Base-by-base conservation (phyloP, 2,888 invertebrate species). In the Rhaphigaster nebulosa region DNA sequence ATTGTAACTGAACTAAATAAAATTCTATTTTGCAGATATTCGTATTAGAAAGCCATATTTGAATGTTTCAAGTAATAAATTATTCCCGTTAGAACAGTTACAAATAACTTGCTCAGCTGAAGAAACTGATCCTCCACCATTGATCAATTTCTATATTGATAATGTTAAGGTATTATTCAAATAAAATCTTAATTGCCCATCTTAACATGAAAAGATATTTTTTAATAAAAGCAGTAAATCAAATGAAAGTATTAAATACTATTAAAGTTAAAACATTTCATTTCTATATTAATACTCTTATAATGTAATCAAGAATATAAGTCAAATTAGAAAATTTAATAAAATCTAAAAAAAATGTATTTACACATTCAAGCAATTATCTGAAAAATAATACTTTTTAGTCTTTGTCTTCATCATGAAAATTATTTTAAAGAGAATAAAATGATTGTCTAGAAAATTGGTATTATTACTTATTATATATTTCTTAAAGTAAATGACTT, bases 131-230 rank as follows among this genome's bases (percentile, higher is more conserved):
- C 92, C 92, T 29, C 87, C 90, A 20, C 91, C 92, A 20, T 80
- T 90, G 54, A 91, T 92, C 34, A 76, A 91, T 23, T 92, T 92
- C 90, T 92, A 91, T 87, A 90, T 92, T 38, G 91, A 92, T 89
- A 89, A 91, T 76, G 45, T 84, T 2, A 91, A 91, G 91, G 92
- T 92, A 91, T 45, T 76, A 38, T 76, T 34, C 15, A 38, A 15
- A 20, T 38, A 76, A 29, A 4, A 23, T 38, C 6, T 38, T 76
- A 76, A 38, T 65, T 65, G 4, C 1, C 8, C 20, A 76, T 34
- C 38, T 76, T 10, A 34, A 23, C 38, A 38, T 38, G 5, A 18
- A 38, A 76, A 76, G 5, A 5, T 76, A 20, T 38, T 23, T 38
- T 29, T 20, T 38, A 76, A 38, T 23, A 0, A 1, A 26, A 34